Evolutionary conservation across 1,140 invertebrate species (phyloP), one percentile per base, ranked within the genome.

Genomic region (Drosophila sechellia): DNA sequence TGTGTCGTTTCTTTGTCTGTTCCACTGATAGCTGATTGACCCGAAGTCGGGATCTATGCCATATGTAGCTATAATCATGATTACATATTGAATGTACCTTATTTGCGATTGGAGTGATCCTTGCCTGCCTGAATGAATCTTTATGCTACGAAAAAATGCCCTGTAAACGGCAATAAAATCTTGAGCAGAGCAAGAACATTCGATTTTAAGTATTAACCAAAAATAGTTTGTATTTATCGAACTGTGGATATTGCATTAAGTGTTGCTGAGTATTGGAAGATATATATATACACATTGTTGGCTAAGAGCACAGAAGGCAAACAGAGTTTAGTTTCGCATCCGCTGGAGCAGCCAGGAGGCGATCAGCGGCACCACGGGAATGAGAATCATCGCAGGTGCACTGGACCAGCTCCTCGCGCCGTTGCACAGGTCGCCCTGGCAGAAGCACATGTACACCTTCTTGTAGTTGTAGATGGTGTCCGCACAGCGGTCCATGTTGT

Each of bases 371-470:
- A 64, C 2, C 13, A 61, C 3, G 0, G 27, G 10, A 5, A 58
- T 3, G 2, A 58, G 58, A 5, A 50, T 15, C 25, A 17, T 31
- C 27, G 10, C 27, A 2, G 35, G 54, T 6, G 11, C n/a, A n/a
- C 12, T 11, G 20, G 17, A 45, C 27, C 40, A 35, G 10, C 45
- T 40, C 8, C 43, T 42, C 20, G 64, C 27, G 1, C 46, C 65
- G 91, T 98, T 98, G 90, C 97, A 98, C 13, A 98, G 93, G 92
- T 98, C 97, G n/a, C 97, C 97, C 81, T 94, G 94, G 87, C 97
- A 98, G 83, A 98, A 97, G 90, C 97, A 98, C 96, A 98, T 97
- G 74, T 95, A 96, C 0, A 98, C 96, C 91, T 95, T 96, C 86
- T 95, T 96, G 69, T 95, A 94, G 80, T 96, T 95, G 93, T 95